These are phyloP conservation scores for Ophiodon elongatus DNA, from an alignment of 2,113 vertebrate species.

Conservation along the genomic window DNA sequence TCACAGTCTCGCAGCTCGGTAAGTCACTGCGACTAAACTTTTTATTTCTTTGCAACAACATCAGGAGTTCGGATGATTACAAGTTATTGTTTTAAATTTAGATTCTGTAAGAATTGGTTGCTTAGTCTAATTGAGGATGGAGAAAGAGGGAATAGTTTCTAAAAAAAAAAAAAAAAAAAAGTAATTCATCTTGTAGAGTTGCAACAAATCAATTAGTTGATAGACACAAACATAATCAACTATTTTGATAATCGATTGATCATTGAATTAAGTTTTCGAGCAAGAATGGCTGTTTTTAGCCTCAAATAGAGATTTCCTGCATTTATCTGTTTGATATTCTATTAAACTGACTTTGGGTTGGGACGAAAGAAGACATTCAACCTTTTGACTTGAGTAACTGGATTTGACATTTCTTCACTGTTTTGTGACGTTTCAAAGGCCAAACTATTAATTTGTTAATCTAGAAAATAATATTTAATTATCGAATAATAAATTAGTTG, in stretches of 20 bases:
- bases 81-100: not conserved
- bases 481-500: not conserved
- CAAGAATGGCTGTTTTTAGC: not conserved
- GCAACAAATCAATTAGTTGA: not conserved
- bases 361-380: not conserved
- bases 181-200: no score
- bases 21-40: slow-evolving; percentile 36
- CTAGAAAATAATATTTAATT: not conserved
- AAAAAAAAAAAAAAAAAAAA: not conserved
- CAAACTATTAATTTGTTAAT: not conserved
- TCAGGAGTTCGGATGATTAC: not conserved
- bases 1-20: slow-evolving; percentile 33
- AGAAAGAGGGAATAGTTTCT: not conserved
- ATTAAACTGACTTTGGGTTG: not conserved
- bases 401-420: not conserved
- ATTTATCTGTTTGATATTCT: not conserved
- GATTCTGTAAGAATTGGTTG: not conserved
- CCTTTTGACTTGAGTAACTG: not conserved
- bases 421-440: not conserved
- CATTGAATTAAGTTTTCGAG: no score
- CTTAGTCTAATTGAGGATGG: not conserved
- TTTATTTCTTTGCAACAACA: not conserved
- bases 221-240: not conserved
- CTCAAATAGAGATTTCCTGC: not conserved
- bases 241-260: not conserved